phyloP scores from a whole-genome alignment of 2,888 invertebrate genomes.

The Reticulitermes lucifugus region DNA sequence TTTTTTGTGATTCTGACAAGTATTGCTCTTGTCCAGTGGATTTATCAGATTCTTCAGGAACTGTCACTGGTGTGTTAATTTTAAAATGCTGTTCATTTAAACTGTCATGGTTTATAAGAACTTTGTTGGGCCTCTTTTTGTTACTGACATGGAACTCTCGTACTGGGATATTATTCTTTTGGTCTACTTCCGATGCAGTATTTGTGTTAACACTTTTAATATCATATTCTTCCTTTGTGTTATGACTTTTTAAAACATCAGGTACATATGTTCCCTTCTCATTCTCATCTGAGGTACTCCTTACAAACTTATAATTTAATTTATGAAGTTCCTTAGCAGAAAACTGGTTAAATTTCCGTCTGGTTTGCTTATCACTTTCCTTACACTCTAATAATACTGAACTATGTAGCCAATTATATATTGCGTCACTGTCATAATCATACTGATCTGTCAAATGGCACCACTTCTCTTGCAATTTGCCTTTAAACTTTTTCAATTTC shows the following conservation, averaged over 20 bases:
- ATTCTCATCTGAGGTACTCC: background rate
- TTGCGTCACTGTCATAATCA: background rate
- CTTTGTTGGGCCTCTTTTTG: background rate
- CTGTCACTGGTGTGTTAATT: background rate
- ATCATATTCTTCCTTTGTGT: background rate
- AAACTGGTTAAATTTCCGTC: background rate
- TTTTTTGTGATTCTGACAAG: background rate
- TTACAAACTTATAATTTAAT: background rate
- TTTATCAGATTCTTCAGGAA: background rate
- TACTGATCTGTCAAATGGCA: conserved; percentile 21
- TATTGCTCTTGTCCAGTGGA: background rate
- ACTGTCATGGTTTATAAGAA: background rate
- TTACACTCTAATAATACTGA: conserved; percentile 33
- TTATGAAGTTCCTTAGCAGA: background rate
- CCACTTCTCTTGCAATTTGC: conserved; percentile 31
- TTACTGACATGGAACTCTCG: background rate
- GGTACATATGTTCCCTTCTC: background rate
- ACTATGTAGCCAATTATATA: background rate
- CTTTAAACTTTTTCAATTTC: conserved; percentile 25
- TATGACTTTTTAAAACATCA: background rate
- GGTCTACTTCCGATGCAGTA: background rate
- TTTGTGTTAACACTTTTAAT: background rate
- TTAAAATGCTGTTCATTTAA: background rate
- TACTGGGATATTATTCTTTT: background rate
- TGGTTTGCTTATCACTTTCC: background rate